Evolutionary conservation across 2,797 vertebrate genomes (phyloP).

Genomic region (Lepilemur ruficaudatus): DNA sequence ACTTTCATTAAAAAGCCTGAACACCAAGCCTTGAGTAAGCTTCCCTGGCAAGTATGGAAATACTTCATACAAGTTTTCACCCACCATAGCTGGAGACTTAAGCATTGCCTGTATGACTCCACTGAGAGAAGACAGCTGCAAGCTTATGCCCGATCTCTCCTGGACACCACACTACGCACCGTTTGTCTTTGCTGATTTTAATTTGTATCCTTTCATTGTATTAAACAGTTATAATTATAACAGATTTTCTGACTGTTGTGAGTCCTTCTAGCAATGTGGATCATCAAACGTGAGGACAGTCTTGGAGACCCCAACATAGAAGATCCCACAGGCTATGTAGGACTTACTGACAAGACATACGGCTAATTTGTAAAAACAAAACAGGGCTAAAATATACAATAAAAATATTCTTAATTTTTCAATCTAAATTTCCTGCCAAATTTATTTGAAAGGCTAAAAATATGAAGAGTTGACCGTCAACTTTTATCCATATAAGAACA

Average conservation of each 20-base stretch:
- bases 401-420: neutral
- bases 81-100: neutral
- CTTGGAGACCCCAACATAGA: neutral
- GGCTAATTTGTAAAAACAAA: neutral
- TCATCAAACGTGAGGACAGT: neutral
- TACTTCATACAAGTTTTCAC: neutral
- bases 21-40: neutral
- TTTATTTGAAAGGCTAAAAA: neutral
- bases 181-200: neutral
- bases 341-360: neutral
- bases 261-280: neutral
- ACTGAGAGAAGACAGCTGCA: neutral
- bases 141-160: neutral
- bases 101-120: neutral
- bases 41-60: neutral
- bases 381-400: neutral
- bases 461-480: neutral
- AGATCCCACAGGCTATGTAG: neutral
- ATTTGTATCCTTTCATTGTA: neutral
- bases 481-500: neutral
- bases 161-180: neutral
- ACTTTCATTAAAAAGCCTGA: neutral
- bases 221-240: neutral
- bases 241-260: neutral
- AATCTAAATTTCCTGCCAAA: neutral